Percentiles rank a stretch among this genome's conserved stretches.
phyloP scores from a whole-genome alignment of 2,113 vertebrate species.

The Hepsetus odoe region DNA sequence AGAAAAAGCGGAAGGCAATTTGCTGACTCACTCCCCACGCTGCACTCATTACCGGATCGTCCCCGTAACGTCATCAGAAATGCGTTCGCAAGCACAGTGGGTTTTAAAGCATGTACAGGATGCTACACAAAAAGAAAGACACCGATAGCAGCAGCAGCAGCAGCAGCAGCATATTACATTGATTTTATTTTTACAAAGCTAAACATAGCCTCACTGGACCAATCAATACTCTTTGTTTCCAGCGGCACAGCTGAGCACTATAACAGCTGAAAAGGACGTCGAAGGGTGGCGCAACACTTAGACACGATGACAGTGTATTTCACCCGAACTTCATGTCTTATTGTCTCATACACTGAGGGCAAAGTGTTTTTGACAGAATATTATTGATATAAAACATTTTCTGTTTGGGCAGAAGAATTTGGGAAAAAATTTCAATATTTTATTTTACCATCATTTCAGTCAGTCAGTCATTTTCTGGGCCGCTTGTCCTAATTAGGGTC shows the following conservation, averaged over 20 bases:
- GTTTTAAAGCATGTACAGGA: conserved; percentile 37
- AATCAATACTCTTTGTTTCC: conserved; percentile 35
- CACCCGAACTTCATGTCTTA: no score
- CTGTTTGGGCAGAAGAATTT: no score
- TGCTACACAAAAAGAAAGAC: conserved; percentile 32
- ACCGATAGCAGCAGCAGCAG: conserved; percentile 15
- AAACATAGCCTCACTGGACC: conserved; percentile 33
- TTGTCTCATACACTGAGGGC: no score
- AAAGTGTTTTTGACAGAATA: no score
- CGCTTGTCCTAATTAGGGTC: no score
- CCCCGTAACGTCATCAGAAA: conserved; percentile 45
- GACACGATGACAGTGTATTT: no score
- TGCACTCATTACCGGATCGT: conserved; percentile 35
- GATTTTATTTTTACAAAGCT: conserved; percentile 45
- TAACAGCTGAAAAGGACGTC: conserved; percentile 8
- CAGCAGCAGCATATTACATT: conserved; percentile 29
- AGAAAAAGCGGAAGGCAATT: conserved; percentile 36
- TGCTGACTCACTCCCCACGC: conserved; percentile 48
- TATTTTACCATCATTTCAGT: no score
- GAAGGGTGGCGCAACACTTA: conserved; percentile 18
- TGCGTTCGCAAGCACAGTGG: conserved; percentile 31
- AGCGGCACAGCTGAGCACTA: conserved; percentile 2
- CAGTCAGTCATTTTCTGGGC: no score
- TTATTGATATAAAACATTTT: no score
- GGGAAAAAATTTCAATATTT: no score